These are phyloP conservation scores for Hirundichthys speculiger DNA, from an alignment of 2,113 vertebrate genomes.

Conservation along the genomic window DNA sequence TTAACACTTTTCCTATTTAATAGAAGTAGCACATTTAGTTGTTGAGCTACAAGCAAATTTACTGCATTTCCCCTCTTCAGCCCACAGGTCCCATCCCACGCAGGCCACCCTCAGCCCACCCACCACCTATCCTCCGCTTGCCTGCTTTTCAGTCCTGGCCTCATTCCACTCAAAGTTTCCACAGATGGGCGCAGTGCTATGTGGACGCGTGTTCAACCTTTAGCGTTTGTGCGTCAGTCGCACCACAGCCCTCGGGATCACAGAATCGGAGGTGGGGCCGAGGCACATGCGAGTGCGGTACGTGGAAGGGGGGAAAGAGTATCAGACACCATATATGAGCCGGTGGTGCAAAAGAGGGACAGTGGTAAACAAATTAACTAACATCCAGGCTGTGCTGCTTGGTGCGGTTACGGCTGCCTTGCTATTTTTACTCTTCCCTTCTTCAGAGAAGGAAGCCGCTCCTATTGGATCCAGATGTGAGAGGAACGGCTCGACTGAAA, in stretches of 20 bases:
- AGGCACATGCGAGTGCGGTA: constrained; percentile 25
- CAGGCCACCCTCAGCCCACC: constrained; percentile 64
- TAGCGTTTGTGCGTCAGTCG: constrained; percentile 45
- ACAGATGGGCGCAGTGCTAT: constrained; percentile 52
- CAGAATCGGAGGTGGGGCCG: constrained; percentile 36
- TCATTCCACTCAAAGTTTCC: constrained; percentile 63
- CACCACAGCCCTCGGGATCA: constrained; percentile 36
- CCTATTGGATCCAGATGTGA: constrained; percentile 84
- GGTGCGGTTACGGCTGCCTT: constrained; percentile 74
- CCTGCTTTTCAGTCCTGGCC: constrained; percentile 44
- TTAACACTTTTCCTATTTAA: constrained; percentile 19
- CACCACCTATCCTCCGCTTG: constrained; percentile 56
- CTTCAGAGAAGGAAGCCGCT: constrained; percentile 73
- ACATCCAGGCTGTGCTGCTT: constrained; percentile 64
- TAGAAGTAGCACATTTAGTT: constrained; percentile 48
- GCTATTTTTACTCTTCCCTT: constrained; percentile 80
- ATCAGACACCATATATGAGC: constrained; percentile 47
- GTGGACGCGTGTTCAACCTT: constrained; percentile 26
- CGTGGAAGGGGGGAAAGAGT: constrained; percentile 16
- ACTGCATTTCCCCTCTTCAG: constrained; percentile 59
- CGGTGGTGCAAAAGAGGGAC: constrained; percentile 44
- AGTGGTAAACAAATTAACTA: constrained; percentile 57
- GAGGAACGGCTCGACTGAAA: constrained; percentile 54
- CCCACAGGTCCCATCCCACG: constrained; percentile 61
- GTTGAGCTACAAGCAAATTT: constrained; percentile 45